These are phyloP conservation scores for Ovibos moschatus DNA, from an alignment of 2,113 vertebrate species.

Conservation along the genomic window DNA sequence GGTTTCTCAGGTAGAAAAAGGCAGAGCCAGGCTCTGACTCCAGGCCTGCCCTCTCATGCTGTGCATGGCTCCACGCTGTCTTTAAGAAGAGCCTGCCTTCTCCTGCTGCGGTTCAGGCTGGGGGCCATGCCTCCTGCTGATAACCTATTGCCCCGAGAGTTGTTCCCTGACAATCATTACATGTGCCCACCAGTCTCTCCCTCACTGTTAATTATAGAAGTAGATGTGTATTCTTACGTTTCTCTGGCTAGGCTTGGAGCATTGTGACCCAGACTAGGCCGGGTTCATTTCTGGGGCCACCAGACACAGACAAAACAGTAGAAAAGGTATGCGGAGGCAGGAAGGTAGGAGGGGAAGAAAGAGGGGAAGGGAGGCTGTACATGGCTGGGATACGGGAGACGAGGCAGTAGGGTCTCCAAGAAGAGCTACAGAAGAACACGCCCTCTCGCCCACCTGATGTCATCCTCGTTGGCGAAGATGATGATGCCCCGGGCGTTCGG, in stretches of 20 bases:
- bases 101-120: not conserved
- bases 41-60: not conserved
- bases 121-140: not conserved
- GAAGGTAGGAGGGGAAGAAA: not conserved
- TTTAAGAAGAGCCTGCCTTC: not conserved
- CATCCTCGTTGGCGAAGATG: conserved; percentile 87
- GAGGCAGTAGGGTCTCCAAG: not conserved
- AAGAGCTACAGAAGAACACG: not conserved
- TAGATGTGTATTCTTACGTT: not conserved
- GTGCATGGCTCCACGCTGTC: not conserved
- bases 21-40: not conserved
- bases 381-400: not conserved
- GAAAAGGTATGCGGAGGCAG: rapidly evolving
- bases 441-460: conserved; percentile 81
- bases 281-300: not conserved
- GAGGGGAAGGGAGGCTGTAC: not conserved
- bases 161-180: not conserved
- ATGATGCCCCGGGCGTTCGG: conserved; percentile 86
- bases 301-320: not conserved
- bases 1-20: not conserved
- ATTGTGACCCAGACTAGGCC: not conserved
- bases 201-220: not conserved
- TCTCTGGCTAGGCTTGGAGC: not conserved
- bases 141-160: not conserved
- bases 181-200: not conserved